Evolutionary conservation across 2,888 invertebrate species (phyloP), one percentile per base, ranked within the genome.

Genomic region (Torymus texanus): DNA sequence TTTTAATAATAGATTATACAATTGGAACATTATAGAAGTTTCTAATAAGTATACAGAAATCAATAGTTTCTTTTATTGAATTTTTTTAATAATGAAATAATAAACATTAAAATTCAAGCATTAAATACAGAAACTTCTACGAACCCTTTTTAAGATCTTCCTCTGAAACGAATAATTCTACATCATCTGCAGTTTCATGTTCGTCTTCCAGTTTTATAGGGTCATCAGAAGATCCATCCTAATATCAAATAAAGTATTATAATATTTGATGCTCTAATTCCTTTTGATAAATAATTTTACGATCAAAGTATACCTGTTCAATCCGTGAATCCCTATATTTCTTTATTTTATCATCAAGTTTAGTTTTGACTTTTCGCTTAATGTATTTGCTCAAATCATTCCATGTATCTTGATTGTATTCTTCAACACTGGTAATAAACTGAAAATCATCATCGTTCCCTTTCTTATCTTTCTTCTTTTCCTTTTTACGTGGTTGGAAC

Each of bases 401-500:
- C 95, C 96, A 95, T 4, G 95, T 93, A 86, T 96, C 95, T 91
- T 94, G 89, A 88, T 96, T 96, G 87, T 96, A 96, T 84, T 97
- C 96, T 80, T 94, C 93, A 0, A 93, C 93, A 16, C 94, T 94
- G 13, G 94, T 93, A 55, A 95, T 94, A 91, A 97, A 97, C 84
- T 95, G 92, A 87, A 97, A 97, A 51, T 93, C 93, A n/a, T 93
- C 93, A 86, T 95, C 94, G 85, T 97, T 96, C 84, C 96, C 95
- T 0, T 94, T 94, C 82, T 93, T 93, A 83, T 93, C 93, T 81
- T 93, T 94, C 56, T 93, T 93, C 84, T 95, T 95, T 84, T 94
- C 93, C 88, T 95, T 96, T 88, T 95, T 95, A 0, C 95, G 94
- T 56, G 97, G 97, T 92, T 97, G 97, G 90, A 95, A 95, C 96